Evolutionary conservation across 1,140 invertebrate species (phyloP), one percentile per base, ranked within the genome.

Genomic region (Fragariocoptes setiger): DNA sequence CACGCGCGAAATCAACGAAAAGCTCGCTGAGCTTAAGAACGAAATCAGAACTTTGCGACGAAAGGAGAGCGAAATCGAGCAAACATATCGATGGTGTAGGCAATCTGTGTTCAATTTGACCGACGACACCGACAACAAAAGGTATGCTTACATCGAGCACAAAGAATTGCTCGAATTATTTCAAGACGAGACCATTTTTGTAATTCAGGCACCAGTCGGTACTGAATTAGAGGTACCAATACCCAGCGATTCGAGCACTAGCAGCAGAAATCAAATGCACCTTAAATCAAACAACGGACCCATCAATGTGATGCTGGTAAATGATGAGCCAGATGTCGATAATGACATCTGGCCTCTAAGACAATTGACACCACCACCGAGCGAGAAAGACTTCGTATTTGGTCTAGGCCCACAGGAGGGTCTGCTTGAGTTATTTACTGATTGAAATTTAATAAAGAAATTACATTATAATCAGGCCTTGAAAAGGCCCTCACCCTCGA

Each of bases 401-500:
- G 72, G 72, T 50, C 57, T 80, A 42, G 64, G 66, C 50, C 73
- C 72, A 44, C 66, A 62, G 43, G 76, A 80, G 64, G 76, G 77
- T 25, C 63, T 76, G 45, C 69, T 65, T 56, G 76, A 80, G 58
- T 58, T 82, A 42, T 82, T 78, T 61, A 31, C n/a, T 8, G n/a
- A n/a, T n/a, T n/a, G n/a, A n/a, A n/a, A n/a, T n/a, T n/a, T n/a
- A n/a, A n/a, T n/a, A n/a, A 8, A n/a, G n/a, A n/a, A 31, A n/a
- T 8, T 31, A 8, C n/a, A 31, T 31, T 31, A 8, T 31, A n/a
- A 31, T 31, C 8, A 8, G n/a, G 25, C 8, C n/a, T n/a, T n/a
- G 25, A 83, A 82, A 48, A 83, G 58, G 55, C 83, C 76, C 55
- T 88, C 79, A 4, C 88, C 85, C 56, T 95, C 88, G 42, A 95